Conservation (phyloP, 2,113 vertebrate genomes). For the Furnarius figulus region DNA sequence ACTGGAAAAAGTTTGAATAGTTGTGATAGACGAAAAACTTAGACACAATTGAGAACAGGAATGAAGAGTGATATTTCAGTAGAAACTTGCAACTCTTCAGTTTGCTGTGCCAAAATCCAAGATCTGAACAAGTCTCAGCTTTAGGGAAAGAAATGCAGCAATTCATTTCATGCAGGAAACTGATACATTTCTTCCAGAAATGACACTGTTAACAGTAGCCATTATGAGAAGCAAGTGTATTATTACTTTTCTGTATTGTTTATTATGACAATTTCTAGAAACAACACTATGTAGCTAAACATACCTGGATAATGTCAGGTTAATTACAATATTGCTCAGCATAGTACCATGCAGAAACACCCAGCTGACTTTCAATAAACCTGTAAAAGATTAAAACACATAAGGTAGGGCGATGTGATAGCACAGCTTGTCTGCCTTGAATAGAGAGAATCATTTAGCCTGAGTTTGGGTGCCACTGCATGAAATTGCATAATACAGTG, state of each 20-base stretch:
- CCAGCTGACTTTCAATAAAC: neutral
- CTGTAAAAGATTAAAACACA: neutral
- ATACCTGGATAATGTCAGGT: neutral
- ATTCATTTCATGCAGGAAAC: neutral
- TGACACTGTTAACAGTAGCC: neutral
- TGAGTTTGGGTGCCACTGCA: neutral
- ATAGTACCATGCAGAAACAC: neutral
- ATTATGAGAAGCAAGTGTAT: neutral
- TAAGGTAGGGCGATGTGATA: neutral
- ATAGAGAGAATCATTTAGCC: neutral
- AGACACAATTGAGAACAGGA: neutral
- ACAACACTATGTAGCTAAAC: neutral
- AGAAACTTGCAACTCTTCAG: neutral
- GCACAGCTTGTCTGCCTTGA: neutral
- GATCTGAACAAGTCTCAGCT: neutral
- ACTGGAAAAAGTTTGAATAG: neutral
- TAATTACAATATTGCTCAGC: neutral
- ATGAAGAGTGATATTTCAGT: neutral
- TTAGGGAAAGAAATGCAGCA: neutral
- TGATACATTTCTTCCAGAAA: neutral
- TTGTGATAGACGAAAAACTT: neutral
- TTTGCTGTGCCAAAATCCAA: neutral
- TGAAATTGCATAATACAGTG: slow-evolving; percentile 10
- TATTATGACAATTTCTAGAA: neutral
- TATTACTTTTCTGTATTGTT: neutral